A percentile compares a stretch with the other conserved stretches of the same genome.
Evolutionary conservation across 2,888 invertebrate genomes (phyloP).

Genomic region (Meghimatium bilineatum): DNA sequence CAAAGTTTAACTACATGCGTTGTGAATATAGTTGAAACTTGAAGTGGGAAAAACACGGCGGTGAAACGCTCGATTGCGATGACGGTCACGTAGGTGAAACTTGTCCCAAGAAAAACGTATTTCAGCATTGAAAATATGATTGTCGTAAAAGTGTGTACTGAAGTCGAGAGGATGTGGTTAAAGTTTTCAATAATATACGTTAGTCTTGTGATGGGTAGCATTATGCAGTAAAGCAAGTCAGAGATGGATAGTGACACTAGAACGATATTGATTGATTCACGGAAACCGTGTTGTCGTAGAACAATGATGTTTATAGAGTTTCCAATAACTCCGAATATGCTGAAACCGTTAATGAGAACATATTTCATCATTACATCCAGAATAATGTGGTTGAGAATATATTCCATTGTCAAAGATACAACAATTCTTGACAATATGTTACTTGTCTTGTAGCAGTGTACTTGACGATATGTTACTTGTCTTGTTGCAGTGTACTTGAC

Average conservation of each 20-base stretch:
- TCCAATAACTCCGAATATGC: slow-evolving; percentile 20
- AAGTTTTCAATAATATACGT: slow-evolving; percentile 3
- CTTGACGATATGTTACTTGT: too few species aligned
- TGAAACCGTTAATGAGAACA: background rate
- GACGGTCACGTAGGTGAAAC: slow-evolving; percentile 9
- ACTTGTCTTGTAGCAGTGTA: too few species aligned
- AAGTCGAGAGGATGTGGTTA: background rate
- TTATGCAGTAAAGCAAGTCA: slow-evolving; percentile 1
- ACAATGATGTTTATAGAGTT: slow-evolving; percentile 29
- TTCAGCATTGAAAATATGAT: slow-evolving; percentile 28
- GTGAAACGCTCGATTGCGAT: slow-evolving; percentile 27
- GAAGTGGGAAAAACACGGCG: slow-evolving; percentile 21
- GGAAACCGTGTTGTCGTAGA: slow-evolving; percentile 17
- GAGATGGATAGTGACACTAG: slow-evolving; percentile 19
- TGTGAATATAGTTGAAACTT: slow-evolving; percentile 10
- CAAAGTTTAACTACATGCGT: background rate
- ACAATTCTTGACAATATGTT: too few species aligned
- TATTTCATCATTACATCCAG: slow-evolving; percentile 2
- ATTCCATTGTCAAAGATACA: too few species aligned
- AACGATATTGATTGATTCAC: slow-evolving; percentile 22
- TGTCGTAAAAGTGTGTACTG: background rate
- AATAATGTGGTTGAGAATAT: too few species aligned
- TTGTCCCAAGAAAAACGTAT: slow-evolving; percentile 23
- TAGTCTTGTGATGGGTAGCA: slow-evolving; percentile 17
- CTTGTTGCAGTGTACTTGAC: too few species aligned